Evolutionary conservation across 2,888 invertebrate species (phyloP).

Genomic region (Agrilus cyanescens): DNA sequence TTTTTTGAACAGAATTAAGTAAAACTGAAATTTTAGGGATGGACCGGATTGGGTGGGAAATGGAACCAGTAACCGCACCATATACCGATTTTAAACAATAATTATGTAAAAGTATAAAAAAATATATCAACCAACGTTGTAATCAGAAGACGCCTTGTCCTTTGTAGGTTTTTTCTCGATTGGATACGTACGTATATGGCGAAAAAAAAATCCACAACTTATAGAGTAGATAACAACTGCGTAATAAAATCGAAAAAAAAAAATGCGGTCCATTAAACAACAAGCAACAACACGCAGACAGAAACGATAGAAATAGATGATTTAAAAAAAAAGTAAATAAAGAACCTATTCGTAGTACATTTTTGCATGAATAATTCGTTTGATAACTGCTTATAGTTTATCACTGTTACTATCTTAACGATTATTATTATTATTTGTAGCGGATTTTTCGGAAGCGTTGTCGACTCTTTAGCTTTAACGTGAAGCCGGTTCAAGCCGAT

Average conservation of each 20-base stretch:
- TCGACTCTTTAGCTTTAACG: constrained; percentile 2
- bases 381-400: constrained; percentile 35
- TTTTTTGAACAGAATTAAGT: neutral
- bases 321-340: constrained; percentile 10
- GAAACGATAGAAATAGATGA: no score
- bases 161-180: constrained; percentile 1
- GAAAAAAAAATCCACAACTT: constrained; percentile 1
- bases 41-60: constrained; percentile 35
- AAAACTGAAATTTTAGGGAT: constrained; percentile 33
- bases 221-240: constrained; percentile 7
- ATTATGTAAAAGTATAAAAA: constrained; percentile 3
- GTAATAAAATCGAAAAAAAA: constrained; percentile 4
- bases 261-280: constrained; percentile 10
- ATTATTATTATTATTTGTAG: constrained; percentile 21
- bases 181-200: neutral
- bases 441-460: constrained; percentile 13
- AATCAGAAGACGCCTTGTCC: constrained; percentile 3
- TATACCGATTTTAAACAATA: constrained; percentile 14
- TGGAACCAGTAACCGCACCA: constrained; percentile 34
- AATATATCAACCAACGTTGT: neutral
- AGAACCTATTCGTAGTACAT: constrained; percentile 28
- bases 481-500: constrained; percentile 21
- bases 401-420: constrained; percentile 23
- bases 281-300: neutral
- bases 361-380: constrained; percentile 32